These are phyloP conservation scores for Molossus molossus DNA, from an alignment of 2,797 vertebrate species.

Conservation along the genomic window DNA sequence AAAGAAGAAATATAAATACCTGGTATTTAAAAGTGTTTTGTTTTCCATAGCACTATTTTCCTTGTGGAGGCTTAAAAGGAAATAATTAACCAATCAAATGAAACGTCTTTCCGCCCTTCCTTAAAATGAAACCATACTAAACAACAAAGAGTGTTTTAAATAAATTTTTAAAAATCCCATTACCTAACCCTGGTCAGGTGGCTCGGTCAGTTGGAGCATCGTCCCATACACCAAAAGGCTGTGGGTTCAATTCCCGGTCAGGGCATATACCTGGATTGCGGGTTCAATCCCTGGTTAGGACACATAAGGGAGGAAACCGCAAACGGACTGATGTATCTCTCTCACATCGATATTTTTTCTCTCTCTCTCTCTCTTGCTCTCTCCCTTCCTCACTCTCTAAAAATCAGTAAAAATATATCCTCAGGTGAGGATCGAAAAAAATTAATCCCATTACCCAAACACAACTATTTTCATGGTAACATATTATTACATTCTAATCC, in stretches of 20 bases:
- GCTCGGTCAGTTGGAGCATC: neutral
- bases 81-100: neutral
- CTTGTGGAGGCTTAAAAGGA: conserved; percentile 58
- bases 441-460: conserved; percentile 37
- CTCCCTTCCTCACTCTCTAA: neutral
- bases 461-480: neutral
- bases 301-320: neutral
- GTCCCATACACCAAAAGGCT: neutral
- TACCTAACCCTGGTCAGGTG: neutral
- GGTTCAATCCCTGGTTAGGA: neutral
- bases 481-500: neutral
- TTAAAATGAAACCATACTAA: conserved; percentile 59
- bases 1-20: conserved; percentile 8
- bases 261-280: neutral
- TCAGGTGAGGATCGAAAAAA: neutral
- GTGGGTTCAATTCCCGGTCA: neutral
- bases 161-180: neutral
- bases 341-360: neutral
- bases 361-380: neutral
- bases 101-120: neutral
- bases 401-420: neutral
- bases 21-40: neutral
- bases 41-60: neutral
- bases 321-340: neutral
- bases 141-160: neutral